Evolutionary conservation across 2,888 invertebrate species (phyloP).

Genomic region (Emmelina monodactyla): DNA sequence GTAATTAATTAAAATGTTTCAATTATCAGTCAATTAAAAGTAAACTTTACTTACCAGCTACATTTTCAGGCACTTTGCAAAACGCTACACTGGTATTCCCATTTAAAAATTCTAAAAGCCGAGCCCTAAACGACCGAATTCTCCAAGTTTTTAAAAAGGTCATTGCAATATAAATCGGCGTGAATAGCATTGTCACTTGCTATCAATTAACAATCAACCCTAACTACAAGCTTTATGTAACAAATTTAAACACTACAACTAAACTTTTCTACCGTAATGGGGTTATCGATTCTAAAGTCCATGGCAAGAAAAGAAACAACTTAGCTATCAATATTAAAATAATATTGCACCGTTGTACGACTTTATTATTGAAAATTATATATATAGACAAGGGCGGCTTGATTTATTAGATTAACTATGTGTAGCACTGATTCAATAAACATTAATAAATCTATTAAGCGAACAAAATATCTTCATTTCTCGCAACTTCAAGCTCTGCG

Average conservation of each 20-base stretch:
- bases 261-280: too few relatives aligned
- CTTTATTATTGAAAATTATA: too few relatives aligned
- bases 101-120: slow-evolving; percentile 68
- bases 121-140: slow-evolving; percentile 72
- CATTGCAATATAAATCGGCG: slow-evolving; percentile 83
- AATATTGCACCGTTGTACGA: too few relatives aligned
- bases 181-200: slow-evolving; percentile 71
- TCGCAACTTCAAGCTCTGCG: too few relatives aligned
- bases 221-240: background rate
- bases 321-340: too few relatives aligned
- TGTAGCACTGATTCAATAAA: too few relatives aligned
- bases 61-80: slow-evolving; percentile 65
- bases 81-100: slow-evolving; percentile 69
- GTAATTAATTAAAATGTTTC: background rate
- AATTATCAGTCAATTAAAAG: background rate
- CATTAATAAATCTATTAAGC: too few relatives aligned
- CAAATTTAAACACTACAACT: too few relatives aligned
- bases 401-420: too few relatives aligned
- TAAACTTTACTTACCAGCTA: slow-evolving; percentile 34
- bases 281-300: slow-evolving; percentile 59
- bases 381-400: too few relatives aligned
- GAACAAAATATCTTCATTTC: too few relatives aligned
- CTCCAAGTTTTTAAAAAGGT: slow-evolving; percentile 85
- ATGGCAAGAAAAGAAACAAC: slow-evolving; percentile 18
- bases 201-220: background rate